A percentile compares a stretch with the other conserved stretches of the same genome.
Conservation (phyloP, 2,113 vertebrate species). For the Thunnus thynnus region DNA sequence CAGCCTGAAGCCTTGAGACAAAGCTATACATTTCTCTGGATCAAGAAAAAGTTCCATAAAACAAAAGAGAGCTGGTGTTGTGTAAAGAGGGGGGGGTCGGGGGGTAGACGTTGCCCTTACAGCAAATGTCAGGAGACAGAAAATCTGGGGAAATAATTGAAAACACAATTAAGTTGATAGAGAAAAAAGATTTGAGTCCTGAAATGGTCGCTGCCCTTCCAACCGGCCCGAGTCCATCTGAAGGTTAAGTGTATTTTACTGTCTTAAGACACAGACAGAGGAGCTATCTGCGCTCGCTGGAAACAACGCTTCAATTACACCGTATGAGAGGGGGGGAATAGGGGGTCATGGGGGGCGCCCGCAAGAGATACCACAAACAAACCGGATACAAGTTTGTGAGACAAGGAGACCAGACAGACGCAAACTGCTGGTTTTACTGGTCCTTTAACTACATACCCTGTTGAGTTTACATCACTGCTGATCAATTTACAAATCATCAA, state of each 20-base stretch:
- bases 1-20: not conserved
- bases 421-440: not conserved
- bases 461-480: not conserved
- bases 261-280: slow-evolving; percentile 72
- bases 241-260: slow-evolving; percentile 81
- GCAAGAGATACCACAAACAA: slow-evolving; percentile 35
- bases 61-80: slow-evolving; percentile 1
- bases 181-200: slow-evolving; percentile 74
- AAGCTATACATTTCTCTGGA: not conserved
- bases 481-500: not conserved
- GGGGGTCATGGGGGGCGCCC: slow-evolving; percentile 13
- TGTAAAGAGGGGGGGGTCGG: no score
- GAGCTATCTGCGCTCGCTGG: slow-evolving; percentile 63
- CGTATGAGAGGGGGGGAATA: not conserved
- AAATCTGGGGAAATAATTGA: slow-evolving; percentile 77
- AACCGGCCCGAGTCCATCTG: slow-evolving; percentile 57
- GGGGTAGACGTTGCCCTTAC: slow-evolving; percentile 47
- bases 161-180: slow-evolving; percentile 81
- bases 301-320: slow-evolving; percentile 59
- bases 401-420: not conserved
- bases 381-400: slow-evolving; percentile 15
- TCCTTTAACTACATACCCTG: not conserved
- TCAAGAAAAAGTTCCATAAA: slow-evolving; percentile 29
- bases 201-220: slow-evolving; percentile 68
- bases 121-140: slow-evolving; percentile 76